phyloP scores from a whole-genome alignment of 2,797 vertebrate genomes.

The Scolopax bukidnonensis region DNA sequence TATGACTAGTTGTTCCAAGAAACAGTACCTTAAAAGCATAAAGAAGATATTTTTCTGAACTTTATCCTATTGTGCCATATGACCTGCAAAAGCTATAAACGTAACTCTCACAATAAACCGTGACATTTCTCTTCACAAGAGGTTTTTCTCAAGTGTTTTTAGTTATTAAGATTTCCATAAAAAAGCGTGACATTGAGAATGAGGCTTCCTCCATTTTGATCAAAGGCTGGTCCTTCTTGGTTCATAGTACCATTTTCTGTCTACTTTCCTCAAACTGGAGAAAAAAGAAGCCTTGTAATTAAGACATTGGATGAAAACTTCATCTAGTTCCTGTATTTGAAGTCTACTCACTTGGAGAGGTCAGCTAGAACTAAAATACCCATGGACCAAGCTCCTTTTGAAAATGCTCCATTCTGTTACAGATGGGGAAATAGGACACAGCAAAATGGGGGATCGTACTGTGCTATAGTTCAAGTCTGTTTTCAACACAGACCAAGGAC shows the following conservation, averaged over 20 bases:
- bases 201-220: background rate
- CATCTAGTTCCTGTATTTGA: background rate
- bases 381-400: background rate
- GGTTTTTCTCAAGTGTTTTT: background rate
- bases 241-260: background rate
- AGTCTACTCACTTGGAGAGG: background rate
- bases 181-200: background rate
- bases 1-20: slow-evolving; percentile 16
- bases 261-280: background rate
- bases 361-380: background rate
- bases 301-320: background rate
- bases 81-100: background rate
- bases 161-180: background rate
- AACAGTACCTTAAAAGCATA: background rate
- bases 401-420: background rate
- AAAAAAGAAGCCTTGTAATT: background rate
- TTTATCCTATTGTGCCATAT: background rate
- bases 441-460: background rate
- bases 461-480: background rate
- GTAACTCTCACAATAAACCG: background rate
- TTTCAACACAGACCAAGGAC: background rate
- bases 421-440: too few species aligned
- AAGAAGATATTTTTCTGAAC: background rate
- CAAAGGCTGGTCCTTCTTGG: background rate
- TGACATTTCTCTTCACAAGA: background rate